Evolutionary conservation across 2,113 vertebrate genomes (phyloP).

Genomic region (Megaleporinus macrocephalus): DNA sequence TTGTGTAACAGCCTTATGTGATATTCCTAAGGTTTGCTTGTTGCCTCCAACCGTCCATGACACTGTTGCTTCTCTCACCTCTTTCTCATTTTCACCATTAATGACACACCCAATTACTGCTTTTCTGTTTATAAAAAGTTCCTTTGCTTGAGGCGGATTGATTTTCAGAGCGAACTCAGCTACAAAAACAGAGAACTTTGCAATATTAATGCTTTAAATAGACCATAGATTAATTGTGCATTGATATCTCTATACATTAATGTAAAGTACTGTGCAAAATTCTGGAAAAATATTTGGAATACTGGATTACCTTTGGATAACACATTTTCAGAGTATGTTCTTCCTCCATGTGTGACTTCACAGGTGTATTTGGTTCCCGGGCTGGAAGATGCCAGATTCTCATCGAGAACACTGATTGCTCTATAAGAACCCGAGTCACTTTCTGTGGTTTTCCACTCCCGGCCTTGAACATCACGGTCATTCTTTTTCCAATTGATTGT

Average conservation of each 20-base stretch:
- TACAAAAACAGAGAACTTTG: neutral
- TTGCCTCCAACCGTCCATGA: neutral
- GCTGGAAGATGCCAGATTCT: neutral
- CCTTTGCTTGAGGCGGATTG: constrained; percentile 3
- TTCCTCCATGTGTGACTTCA: neutral
- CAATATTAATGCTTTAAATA: too few relatives aligned
- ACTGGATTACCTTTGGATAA: constrained; percentile 9
- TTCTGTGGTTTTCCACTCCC: neutral
- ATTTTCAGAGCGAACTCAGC: constrained; percentile 7
- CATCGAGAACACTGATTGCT: neutral
- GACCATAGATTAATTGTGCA: too few relatives aligned
- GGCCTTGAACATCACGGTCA: neutral
- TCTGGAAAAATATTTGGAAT: too few relatives aligned
- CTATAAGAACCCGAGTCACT: neutral
- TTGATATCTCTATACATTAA: neutral
- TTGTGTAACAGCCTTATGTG: neutral
- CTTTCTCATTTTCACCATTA: neutral
- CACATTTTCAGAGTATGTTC: rapidly evolving
- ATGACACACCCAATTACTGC: constrained; percentile 20
- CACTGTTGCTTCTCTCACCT: neutral
- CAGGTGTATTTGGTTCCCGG: neutral
- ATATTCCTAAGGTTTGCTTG: too few relatives aligned
- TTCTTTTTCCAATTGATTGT: constrained; percentile 5
- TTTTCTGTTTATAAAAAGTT: neutral
- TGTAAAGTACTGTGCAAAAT: too few relatives aligned